Evolutionary conservation across 1,140 invertebrate genomes (phyloP).

Genomic region (Homalodisca vitripennis): DNA sequence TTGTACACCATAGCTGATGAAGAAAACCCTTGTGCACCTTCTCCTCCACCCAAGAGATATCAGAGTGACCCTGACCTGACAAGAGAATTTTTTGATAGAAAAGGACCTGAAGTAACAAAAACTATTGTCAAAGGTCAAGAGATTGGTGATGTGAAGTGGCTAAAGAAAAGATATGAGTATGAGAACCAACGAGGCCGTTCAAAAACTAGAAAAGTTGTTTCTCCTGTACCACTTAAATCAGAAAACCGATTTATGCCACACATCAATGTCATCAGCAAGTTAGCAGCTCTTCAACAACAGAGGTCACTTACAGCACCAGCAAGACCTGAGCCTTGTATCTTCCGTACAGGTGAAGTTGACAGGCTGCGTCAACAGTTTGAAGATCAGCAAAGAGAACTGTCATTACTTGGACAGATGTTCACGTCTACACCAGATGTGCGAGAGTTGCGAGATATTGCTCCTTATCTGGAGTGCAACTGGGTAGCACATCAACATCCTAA

Average conservation of each 20-base stretch:
- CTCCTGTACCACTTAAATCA: constrained; percentile 62
- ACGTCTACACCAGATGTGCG: constrained; percentile 76
- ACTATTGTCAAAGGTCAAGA: constrained; percentile 54
- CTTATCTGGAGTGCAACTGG: constrained; percentile 73
- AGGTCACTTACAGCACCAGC: constrained; percentile 44
- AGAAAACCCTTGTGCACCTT: constrained; percentile 8
- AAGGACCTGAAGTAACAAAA: constrained; percentile 49
- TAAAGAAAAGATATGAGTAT: constrained; percentile 60
- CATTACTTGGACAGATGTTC: constrained; percentile 74
- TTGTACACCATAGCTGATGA: constrained; percentile 31
- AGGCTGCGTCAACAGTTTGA: constrained; percentile 69
- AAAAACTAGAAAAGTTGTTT: constrained; percentile 54
- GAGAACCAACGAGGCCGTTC: constrained; percentile 51
- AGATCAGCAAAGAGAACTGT: constrained; percentile 50
- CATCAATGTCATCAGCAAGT: constrained; percentile 84
- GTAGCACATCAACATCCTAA: constrained; percentile 73
- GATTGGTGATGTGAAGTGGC: constrained; percentile 59
- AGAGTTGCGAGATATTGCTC: constrained; percentile 72
- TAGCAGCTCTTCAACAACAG: constrained; percentile 62
- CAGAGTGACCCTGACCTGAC: constrained; percentile 75
- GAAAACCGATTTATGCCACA: constrained; percentile 79
- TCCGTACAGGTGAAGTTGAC: constrained; percentile 58
- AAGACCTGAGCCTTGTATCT: constrained; percentile 41
- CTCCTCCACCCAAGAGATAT: constrained; percentile 55
- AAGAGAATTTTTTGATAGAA: constrained; percentile 55